These are phyloP conservation scores for Chrysina gloriosa DNA, from an alignment of 2,888 invertebrate genomes.

Conservation along the genomic window DNA sequence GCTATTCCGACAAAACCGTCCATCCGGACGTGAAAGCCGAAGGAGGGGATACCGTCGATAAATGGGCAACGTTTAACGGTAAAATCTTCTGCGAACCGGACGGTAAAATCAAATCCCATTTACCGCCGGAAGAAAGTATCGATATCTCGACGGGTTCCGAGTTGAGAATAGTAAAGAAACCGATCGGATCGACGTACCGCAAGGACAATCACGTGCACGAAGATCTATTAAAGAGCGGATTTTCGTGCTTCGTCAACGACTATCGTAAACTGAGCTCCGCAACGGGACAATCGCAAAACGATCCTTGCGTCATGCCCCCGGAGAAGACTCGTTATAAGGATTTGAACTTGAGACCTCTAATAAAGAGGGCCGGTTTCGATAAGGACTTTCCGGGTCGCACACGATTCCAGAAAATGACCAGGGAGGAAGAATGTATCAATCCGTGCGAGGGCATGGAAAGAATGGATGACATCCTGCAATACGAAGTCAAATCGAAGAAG, in stretches of 20 bases:
- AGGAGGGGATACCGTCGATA: background rate
- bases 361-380: slow-evolving; percentile 25
- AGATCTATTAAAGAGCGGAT: slow-evolving; percentile 33
- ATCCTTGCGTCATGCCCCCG: background rate
- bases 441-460: slow-evolving; percentile 27
- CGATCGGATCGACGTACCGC: slow-evolving; percentile 18
- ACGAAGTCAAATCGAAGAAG: slow-evolving; percentile 40
- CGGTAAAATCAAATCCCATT: slow-evolving; percentile 21
- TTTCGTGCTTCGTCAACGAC: background rate
- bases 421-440: background rate
- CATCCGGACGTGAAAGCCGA: slow-evolving; percentile 24
- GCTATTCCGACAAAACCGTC: slow-evolving; percentile 36
- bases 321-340: background rate
- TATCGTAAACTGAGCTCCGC: slow-evolving; percentile 12
- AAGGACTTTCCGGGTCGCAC: slow-evolving; percentile 17
- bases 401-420: background rate
- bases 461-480: slow-evolving; percentile 40
- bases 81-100: slow-evolving; percentile 11
- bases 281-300: background rate
- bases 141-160: slow-evolving; percentile 26
- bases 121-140: background rate
- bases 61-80: slow-evolving; percentile 23
- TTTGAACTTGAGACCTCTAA: background rate
- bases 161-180: slow-evolving; percentile 32
- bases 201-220: slow-evolving; percentile 24